Evolutionary conservation across 2,113 vertebrate species (phyloP), one percentile per base, ranked within the genome.

Genomic region (Motacilla alba): DNA sequence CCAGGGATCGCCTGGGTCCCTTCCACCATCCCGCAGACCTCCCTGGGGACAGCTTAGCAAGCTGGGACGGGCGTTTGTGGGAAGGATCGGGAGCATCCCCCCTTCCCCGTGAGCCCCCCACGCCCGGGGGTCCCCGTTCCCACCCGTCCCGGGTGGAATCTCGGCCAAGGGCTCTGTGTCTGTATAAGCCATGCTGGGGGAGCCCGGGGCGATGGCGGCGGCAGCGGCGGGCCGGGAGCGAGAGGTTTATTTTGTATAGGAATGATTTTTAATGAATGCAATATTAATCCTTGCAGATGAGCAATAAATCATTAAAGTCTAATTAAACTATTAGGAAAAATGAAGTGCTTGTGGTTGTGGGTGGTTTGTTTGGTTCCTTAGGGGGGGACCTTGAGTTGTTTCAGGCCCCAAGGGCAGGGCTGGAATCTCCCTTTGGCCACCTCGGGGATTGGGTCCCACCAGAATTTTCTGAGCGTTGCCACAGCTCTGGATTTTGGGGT

Each of bases 221-320:
- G 97, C 95, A 90, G 96, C 81, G 15, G 86, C 59, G 93, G 95
- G 95, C 93, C 47, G 89, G 96, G 93, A 96, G 96, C 87, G 95
- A 98, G 95, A 98, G 96, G 97, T 98, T 98, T 98, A 98, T 98
- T 98, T 98, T 98, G 95, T 98, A 98, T 98, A 97, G 97, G 97
- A 97, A 97, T 98, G 97, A 98, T 98, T 98, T 98, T 98, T 98
- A 98, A 98, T 98, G 98, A 97, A 98, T 98, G 98, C 97, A 98
- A 98, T 98, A 98, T 98, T 98, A 98, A 98, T 98, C 97, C 97
- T 98, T 96, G 98, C 98, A 98, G 97, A 98, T 97, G 97, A 98
- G 98, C 98, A 98, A 98, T 98, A 98, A 96, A 98, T 98, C 98
- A 98, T 97, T 98, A 98, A 98, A 98, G 84, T 98, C 96, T 96